Conservation (phyloP, 2,888 invertebrate genomes). For the Alloscopus bannaensis region DNA sequence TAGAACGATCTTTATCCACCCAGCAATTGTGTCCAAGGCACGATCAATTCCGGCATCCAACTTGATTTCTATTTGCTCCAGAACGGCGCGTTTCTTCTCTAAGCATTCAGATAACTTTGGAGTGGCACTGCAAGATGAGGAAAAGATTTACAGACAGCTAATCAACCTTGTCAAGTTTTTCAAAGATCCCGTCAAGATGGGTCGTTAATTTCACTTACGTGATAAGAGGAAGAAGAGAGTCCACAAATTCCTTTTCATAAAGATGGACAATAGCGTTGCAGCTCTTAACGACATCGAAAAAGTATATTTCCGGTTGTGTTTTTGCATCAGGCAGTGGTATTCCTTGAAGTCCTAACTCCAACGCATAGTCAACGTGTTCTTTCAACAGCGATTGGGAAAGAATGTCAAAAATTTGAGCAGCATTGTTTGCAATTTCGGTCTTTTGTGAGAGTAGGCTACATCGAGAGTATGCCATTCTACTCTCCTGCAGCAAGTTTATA, state of each 20-base stretch:
- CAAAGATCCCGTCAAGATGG: background rate
- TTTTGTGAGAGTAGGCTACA: slow-evolving; percentile 83
- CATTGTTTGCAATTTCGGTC: slow-evolving; percentile 68
- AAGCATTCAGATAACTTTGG: slow-evolving; percentile 92
- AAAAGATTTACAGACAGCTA: too few relatives aligned
- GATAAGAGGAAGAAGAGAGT: slow-evolving; percentile 91
- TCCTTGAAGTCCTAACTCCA: slow-evolving; percentile 93
- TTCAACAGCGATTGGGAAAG: slow-evolving; percentile 68
- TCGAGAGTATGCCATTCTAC: slow-evolving; percentile 91
- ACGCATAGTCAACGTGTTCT: slow-evolving; percentile 97
- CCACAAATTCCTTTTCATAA: slow-evolving; percentile 94
- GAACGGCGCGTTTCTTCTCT: slow-evolving; percentile 88
- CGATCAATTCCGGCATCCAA: slow-evolving; percentile 90
- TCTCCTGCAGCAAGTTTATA: slow-evolving; percentile 91
- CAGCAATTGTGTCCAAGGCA: slow-evolving; percentile 89
- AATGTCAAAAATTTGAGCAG: slow-evolving; percentile 71
- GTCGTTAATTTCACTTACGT: slow-evolving; percentile 79
- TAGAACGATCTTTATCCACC: slow-evolving; percentile 93
- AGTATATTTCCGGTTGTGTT: slow-evolving; percentile 91
- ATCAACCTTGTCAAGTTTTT: too few relatives aligned
- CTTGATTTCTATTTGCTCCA: slow-evolving; percentile 93
- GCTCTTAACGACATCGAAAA: slow-evolving; percentile 94
- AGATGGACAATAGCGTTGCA: slow-evolving; percentile 95
- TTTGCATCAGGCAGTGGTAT: slow-evolving; percentile 94
- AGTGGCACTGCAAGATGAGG: slow-evolving; percentile 81